Evolutionary conservation across 2,888 invertebrate species (phyloP).

Genomic region (Lasioglossum pauxillum): DNA sequence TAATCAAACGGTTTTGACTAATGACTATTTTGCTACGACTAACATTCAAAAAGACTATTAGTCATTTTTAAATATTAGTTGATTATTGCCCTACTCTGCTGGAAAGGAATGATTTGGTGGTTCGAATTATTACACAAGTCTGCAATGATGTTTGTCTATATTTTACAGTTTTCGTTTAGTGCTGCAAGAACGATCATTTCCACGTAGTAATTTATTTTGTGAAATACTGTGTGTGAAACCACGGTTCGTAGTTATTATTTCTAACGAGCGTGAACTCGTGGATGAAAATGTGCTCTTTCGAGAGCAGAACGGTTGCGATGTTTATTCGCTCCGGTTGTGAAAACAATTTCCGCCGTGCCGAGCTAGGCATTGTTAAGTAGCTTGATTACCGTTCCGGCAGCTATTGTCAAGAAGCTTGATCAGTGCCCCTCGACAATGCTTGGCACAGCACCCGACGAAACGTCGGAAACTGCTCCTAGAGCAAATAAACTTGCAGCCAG

Average conservation of each 20-base stretch:
- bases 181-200: not conserved
- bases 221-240: not conserved
- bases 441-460: slow-evolving; percentile 8
- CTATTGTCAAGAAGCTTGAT: slow-evolving; percentile 28
- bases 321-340: slow-evolving; percentile 25
- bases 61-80: too few species aligned
- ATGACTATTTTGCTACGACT: too few species aligned
- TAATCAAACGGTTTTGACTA: too few species aligned
- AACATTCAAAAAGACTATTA: too few species aligned
- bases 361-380: slow-evolving; percentile 23
- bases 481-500: slow-evolving; percentile 29
- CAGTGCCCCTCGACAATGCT: slow-evolving; percentile 22
- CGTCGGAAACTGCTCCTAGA: slow-evolving; percentile 13
- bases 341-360: slow-evolving; percentile 19
- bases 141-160: not conserved
- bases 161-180: not conserved
- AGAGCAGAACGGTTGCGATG: not conserved
- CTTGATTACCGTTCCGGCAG: slow-evolving; percentile 30
- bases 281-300: not conserved
- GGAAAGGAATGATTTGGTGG: not conserved
- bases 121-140: too few species aligned
- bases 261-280: not conserved
- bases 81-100: too few species aligned
- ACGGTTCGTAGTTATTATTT: not conserved
- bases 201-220: not conserved